phyloP scores from a whole-genome alignment of 2,888 invertebrate genomes.

The Pilophorus perplexus region DNA sequence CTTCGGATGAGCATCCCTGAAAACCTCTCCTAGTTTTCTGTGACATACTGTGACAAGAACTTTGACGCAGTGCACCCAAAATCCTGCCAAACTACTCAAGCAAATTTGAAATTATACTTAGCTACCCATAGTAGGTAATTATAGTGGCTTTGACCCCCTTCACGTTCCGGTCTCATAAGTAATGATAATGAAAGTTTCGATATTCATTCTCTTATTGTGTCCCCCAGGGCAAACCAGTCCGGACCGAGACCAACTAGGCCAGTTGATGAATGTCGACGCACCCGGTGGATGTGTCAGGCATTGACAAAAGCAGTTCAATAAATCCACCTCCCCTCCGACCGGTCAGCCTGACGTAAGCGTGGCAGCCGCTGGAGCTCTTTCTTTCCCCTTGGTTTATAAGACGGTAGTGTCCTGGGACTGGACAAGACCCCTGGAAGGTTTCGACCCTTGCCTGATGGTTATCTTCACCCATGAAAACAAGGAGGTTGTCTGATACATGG shows the following conservation, averaged over 20 bases:
- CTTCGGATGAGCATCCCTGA: too few species aligned
- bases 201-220: too few species aligned
- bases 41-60: too few species aligned
- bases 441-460: slow-evolving; percentile 24
- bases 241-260: neutral
- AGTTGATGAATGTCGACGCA: slow-evolving; percentile 2
- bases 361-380: neutral
- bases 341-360: neutral
- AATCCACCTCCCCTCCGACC: slow-evolving; percentile 1
- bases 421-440: slow-evolving; percentile 18
- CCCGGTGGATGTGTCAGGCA: slow-evolving; percentile 14
- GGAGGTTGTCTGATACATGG: slow-evolving; percentile 18
- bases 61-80: too few species aligned
- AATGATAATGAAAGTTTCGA: too few species aligned
- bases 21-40: too few species aligned
- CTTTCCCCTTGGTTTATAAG: slow-evolving; percentile 1
- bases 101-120: too few species aligned
- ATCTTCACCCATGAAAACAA: neutral
- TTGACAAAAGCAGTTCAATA: slow-evolving; percentile 25
- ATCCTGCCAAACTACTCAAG: too few species aligned
- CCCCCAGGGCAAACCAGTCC: neutral
- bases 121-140: too few species aligned
- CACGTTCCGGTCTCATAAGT: too few species aligned
- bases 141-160: too few species aligned
- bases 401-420: slow-evolving; percentile 14